Percentiles rank a stretch among this genome's conserved stretches.
These are phyloP conservation scores for Leptoclinus maculatus DNA, from an alignment of 2,797 vertebrate genomes.

Conservation along the genomic window DNA sequence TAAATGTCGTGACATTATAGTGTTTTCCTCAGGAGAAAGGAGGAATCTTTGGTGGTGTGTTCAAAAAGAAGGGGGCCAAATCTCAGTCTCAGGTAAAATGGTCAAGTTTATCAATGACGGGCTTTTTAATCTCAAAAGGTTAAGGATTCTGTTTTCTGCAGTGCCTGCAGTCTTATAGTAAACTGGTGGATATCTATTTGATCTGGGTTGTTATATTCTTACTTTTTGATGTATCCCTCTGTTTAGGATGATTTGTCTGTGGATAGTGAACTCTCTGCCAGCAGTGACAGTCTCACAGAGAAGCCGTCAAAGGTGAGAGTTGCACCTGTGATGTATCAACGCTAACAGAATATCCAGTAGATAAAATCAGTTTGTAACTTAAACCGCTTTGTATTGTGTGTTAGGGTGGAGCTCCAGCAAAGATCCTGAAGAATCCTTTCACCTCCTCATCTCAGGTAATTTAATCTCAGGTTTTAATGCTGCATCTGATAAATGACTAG, in stretches of 20 bases:
- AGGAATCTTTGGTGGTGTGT: slow-evolving; percentile 69
- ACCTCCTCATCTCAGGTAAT: slow-evolving; percentile 60
- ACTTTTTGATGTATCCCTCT: not conserved
- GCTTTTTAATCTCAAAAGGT: not conserved
- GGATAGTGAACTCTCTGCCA: slow-evolving; percentile 48
- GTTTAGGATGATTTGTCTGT: slow-evolving; percentile 68
- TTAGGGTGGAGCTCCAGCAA: slow-evolving; percentile 58
- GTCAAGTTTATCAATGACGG: not conserved
- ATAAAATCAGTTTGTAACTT: not conserved
- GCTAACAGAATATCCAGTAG: not conserved
- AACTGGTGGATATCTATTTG: too few relatives aligned
- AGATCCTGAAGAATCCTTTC: slow-evolving; percentile 67
- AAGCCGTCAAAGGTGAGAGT: slow-evolving; percentile 65
- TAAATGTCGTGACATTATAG: not conserved
- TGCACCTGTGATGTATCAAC: not conserved
- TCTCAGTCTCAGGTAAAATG: slow-evolving; percentile 63
- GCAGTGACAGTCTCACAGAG: slow-evolving; percentile 50
- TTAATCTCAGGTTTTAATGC: not conserved
- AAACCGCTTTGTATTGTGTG: not conserved
- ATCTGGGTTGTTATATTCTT: not conserved
- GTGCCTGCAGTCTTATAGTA: too few relatives aligned
- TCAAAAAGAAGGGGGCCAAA: slow-evolving; percentile 61
- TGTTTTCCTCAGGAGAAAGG: slow-evolving; percentile 63
- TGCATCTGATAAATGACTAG: accelerated
- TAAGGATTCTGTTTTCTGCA: not conserved